Percentiles rank a stretch among this genome's conserved stretches.
Evolutionary conservation across 2,797 vertebrate species (phyloP).

Genomic region (Cryptoblepharus egeriae): DNA sequence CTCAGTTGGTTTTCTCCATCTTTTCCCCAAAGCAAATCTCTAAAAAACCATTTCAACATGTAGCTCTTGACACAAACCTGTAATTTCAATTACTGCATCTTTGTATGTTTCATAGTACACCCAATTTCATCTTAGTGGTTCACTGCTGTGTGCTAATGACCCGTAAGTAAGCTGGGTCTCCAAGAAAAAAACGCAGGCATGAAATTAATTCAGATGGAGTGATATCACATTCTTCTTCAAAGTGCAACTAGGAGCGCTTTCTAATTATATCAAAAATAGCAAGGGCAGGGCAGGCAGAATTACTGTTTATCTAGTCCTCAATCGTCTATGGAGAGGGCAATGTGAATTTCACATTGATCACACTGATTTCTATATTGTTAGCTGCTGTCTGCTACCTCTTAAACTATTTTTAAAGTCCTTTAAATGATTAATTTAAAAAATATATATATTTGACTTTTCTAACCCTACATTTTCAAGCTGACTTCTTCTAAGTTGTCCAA

Average conservation of each 20-base stretch:
- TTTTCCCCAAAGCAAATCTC: not conserved
- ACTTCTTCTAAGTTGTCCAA: slow-evolving; percentile 19
- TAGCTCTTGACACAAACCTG: slow-evolving; percentile 9
- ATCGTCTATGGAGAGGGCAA: not conserved
- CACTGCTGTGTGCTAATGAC: slow-evolving; percentile 18
- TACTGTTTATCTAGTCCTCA: not conserved
- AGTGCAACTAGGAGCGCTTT: not conserved
- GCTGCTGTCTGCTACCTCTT: not conserved
- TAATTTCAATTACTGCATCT: slow-evolving; percentile 39
- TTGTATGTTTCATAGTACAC: slow-evolving; percentile 20
- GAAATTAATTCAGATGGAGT: slow-evolving; percentile 2
- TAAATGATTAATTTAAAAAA: not conserved
- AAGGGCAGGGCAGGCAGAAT: not conserved
- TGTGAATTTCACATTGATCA: not conserved
- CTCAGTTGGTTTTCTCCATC: not conserved
- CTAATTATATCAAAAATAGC: not conserved
- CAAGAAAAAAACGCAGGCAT: slow-evolving; percentile 3
- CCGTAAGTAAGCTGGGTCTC: slow-evolving; percentile 8
- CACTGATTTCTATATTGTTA: fast-evolving
- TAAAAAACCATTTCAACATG: slow-evolving; percentile 9
- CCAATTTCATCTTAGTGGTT: slow-evolving; percentile 33
- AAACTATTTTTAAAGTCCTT: slow-evolving; percentile 3
- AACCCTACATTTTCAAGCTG: not conserved
- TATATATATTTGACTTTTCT: not conserved
- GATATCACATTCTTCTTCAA: not conserved